These are phyloP conservation scores for Rousettus madagascariensis DNA, from an alignment of 2,797 vertebrate genomes.

Conservation along the genomic window DNA sequence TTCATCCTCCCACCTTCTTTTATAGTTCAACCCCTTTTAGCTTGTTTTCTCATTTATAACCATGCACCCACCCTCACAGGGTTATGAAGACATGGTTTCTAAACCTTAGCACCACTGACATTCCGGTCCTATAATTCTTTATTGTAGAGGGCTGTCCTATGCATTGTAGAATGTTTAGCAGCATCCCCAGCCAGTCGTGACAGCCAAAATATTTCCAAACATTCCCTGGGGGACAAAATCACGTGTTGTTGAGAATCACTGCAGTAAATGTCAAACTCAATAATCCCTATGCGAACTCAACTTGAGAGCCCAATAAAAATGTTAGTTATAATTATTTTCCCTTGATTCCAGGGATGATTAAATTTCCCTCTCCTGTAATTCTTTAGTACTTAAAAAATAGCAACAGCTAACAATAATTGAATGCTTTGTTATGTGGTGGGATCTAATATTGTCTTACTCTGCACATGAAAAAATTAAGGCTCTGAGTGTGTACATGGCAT, in stretches of 20 bases:
- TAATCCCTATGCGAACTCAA: not conserved
- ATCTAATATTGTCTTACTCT: not conserved
- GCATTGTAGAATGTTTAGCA: not conserved
- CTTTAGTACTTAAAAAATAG: slow-evolving; percentile 28
- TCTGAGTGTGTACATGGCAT: not conserved
- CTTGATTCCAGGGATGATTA: slow-evolving; percentile 27
- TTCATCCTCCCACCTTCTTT: too few species aligned
- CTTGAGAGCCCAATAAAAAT: not conserved
- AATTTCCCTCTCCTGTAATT: slow-evolving; percentile 1
- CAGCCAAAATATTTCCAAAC: not conserved
- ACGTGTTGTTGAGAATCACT: not conserved
- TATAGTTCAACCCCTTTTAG: not conserved
- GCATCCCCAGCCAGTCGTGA: not conserved
- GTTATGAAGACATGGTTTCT: not conserved
- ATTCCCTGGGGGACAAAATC: not conserved
- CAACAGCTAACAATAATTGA: not conserved
- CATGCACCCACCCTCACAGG: too few species aligned
- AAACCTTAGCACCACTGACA: not conserved
- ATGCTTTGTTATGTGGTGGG: not conserved
- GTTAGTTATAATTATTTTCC: slow-evolving; percentile 20
- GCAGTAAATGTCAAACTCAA: not conserved
- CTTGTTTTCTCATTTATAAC: not conserved
- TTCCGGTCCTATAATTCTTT: not conserved
- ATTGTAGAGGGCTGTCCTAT: not conserved
- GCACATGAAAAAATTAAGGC: not conserved